Evolutionary conservation across 1,140 invertebrate species (phyloP), one percentile per base, ranked within the genome.

Genomic region (Leptinotarsa texana): DNA sequence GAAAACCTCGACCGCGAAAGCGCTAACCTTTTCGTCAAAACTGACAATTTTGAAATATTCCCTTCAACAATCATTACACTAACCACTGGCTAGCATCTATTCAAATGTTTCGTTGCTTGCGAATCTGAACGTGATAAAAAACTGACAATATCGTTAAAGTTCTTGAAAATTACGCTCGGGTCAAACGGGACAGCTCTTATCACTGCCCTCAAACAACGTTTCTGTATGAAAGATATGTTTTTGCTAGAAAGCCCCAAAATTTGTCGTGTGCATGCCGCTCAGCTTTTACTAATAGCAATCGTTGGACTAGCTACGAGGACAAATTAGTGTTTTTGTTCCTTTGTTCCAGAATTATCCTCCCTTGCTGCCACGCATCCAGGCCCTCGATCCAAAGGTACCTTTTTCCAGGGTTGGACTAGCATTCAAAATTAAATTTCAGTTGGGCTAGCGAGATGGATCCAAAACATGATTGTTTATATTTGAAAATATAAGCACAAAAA

Each of bases 261-360:
- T 57, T 70, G 66, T 49, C 66, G 65, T 66, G 51, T 77, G 79
- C 77, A 81, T 75, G 78, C 75, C 69, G 73, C 74, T 61, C 33
- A 70, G 63, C 75, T 74, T 75, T 74, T 74, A 75, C 73, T 78
- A 75, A 74, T 79, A 74, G 79, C 75, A 80, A 77, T 75, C 73
- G 75, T 75, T 75, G 74, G 76, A 68, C 74, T 62, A 77, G 74
- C 66, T 79, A 42, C 71, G 21, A 73, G 69, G 74, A 79, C 77
- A 79, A 76, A 80, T 80, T 82, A 82, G 79, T 79, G 78, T 82
- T 80, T 79, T 82, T 81, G 78, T 79, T 79, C 81, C 78, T 82
- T 84, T 84, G 82, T 84, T 84, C 79, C 83, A 84, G 83, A 84
- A 83, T 75, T 81, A 69, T 80, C 81, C 73, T 80, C 81, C 79